Evolutionary conservation across 1,140 invertebrate genomes (phyloP), one percentile per base, ranked within the genome.

Genomic region (Fopius arisanus): DNA sequence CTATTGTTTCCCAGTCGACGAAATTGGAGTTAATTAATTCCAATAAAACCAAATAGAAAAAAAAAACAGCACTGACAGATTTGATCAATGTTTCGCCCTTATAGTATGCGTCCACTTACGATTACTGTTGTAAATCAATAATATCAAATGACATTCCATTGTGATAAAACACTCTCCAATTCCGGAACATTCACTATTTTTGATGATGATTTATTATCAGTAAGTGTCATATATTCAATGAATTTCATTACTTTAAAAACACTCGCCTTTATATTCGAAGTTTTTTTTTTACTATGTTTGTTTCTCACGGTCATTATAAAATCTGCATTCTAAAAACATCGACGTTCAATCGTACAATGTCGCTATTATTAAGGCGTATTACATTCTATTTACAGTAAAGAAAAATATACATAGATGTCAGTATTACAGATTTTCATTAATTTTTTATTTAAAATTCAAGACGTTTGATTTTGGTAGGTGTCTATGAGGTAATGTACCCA

Each of bases 381-480:
- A 79, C 78, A 79, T 74, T 67, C 67, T 81, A 80, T 80, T 73
- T 80, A 80, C 79, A 80, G 68, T 78, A 80, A 68, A 76, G 76
- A 79, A 80, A 81, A 81, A 81, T 81, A 79, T 81, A 81, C 80
- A 81, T 80, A 79, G 79, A 78, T 77, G 73, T 79, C 72, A 73
- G 73, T 78, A 75, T 77, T 81, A 80, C 78, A 78, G 73, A 76
- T 69, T 78, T 78, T 77, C 73, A 75, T 75, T 54, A 6, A 4
- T 78, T 69, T 79, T 79, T 77, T 75, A 75, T 74, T 54, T n/a
- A 16, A 26, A 59, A 68, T 79, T 76, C 75, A 74, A 81, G 78
- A 81, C 72, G 73, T 81, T 81, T 81, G 80, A 81, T 81, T 81
- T 72, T 79, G 77, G 77, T 78, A 78, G 69, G 67, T 77, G 29